phyloP scores from a whole-genome alignment of 2,888 invertebrate species.

The Palloptera scutellata region DNA sequence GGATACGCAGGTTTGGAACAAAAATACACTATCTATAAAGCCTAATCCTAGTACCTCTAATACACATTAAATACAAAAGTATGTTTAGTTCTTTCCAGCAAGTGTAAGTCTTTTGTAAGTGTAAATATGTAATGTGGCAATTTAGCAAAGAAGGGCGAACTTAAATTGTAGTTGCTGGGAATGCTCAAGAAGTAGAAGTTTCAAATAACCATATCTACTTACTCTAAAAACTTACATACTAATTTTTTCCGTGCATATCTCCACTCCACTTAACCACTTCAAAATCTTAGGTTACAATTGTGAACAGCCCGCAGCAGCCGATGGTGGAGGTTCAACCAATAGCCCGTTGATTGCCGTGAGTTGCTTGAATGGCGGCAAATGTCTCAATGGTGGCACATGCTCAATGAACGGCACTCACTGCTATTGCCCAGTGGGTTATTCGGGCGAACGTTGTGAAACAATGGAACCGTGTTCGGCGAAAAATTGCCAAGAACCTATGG shows the following conservation, averaged over 20 bases:
- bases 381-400: constrained; percentile 63
- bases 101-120: neutral
- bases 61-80: constrained; percentile 5
- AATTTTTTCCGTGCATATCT: constrained; percentile 7
- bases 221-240: neutral
- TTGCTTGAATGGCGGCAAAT: constrained; percentile 57
- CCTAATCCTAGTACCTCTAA: constrained; percentile 6
- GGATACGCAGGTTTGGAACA: constrained; percentile 71
- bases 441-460: constrained; percentile 61
- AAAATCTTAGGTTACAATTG: constrained; percentile 58
- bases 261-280: neutral
- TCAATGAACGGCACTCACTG: constrained; percentile 61
- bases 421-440: constrained; percentile 59
- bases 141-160: too few relatives aligned
- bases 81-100: neutral
- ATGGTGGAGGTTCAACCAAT: constrained; percentile 24
- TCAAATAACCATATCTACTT: too few relatives aligned
- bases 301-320: constrained; percentile 51
- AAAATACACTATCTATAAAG: constrained; percentile 27
- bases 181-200: too few relatives aligned
- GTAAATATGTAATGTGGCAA: constrained; percentile 1
- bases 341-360: constrained; percentile 34
- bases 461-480: constrained; percentile 54
- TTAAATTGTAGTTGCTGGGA: too few relatives aligned
- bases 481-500: constrained; percentile 63